phyloP scores from a whole-genome alignment of 2,113 vertebrate species.

The Elachura formosa region DNA sequence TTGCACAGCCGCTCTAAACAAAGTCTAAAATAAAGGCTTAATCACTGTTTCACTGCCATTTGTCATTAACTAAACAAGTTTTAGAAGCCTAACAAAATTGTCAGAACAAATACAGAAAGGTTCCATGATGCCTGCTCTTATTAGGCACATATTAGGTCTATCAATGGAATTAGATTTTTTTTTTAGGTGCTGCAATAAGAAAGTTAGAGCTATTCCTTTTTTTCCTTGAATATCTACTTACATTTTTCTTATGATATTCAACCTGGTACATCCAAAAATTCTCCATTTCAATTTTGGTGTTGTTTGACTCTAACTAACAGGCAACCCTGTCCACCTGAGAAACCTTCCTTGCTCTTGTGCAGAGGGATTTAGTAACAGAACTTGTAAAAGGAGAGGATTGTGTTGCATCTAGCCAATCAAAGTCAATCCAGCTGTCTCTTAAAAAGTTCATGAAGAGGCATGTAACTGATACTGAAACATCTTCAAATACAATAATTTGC shows the following conservation, averaged over 20 bases:
- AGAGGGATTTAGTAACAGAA: constrained; percentile 56
- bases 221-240: constrained; percentile 43
- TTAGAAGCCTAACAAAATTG: neutral
- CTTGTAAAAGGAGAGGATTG: constrained; percentile 54
- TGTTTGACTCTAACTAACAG: neutral
- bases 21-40: neutral
- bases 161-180: neutral
- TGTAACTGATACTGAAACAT: neutral
- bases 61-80: neutral
- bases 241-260: constrained; percentile 73
- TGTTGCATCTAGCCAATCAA: neutral
- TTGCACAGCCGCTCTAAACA: neutral
- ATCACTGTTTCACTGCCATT: neutral
- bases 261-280: constrained; percentile 91
- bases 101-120: neutral
- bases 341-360: constrained; percentile 40
- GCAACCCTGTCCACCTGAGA: neutral
- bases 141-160: neutral
- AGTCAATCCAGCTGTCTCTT: neutral
- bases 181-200: neutral
- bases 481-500: neutral
- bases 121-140: neutral
- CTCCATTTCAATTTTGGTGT: constrained; percentile 76
- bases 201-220: neutral
- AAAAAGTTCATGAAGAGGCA: neutral